Base-by-base conservation (phyloP, 2,888 invertebrate genomes). In the Metalampra italica region DNA sequence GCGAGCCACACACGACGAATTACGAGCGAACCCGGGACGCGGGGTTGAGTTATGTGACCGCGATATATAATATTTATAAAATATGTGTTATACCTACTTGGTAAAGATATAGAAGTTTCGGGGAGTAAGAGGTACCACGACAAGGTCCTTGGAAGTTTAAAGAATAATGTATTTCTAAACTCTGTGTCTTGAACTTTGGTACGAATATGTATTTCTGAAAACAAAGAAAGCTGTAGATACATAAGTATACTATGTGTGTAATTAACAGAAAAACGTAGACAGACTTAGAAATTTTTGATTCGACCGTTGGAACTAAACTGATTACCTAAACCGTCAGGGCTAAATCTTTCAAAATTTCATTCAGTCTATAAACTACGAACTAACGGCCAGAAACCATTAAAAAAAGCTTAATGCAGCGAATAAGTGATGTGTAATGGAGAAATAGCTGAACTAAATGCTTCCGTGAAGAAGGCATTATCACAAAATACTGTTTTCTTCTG, bases 1-100 rank as follows among this genome's bases (percentile, higher is more conserved):
- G 80, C 82, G 75, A 84, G 82, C 87, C 87, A 86, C 88, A 87
- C 87, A 87, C 87, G 88, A 87, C 82, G 88, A 82, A 79, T 83
- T 83, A 83, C 80, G 78, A 75, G 78, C 77, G 75, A 79, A 79
- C 70, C 75, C 72, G 68, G 78, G 79, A 78, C 77, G 70, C 78
- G 62, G 70, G 68, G 60, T 65, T 83, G 83, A 86, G 68, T 82
- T 85, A 86, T 84, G 77, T 66, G 76, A 76, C 76, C 77, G 68
- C 75, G 70, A 76, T 82, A 78, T 82, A 78, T 81, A 78, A 76
- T 78, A 80, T 82, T 80, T 83, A 76, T 78, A 74, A 81, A 75
- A 76, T 78, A 82, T 78, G 68, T 67, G 68, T 71, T 71, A 67
- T 22, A 22, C n/a, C n/a, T 70, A 76, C 64, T 75, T 69, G 64